Conservation (phyloP, 2,113 vertebrate genomes). For the Prionailurus bengalensis region DNA sequence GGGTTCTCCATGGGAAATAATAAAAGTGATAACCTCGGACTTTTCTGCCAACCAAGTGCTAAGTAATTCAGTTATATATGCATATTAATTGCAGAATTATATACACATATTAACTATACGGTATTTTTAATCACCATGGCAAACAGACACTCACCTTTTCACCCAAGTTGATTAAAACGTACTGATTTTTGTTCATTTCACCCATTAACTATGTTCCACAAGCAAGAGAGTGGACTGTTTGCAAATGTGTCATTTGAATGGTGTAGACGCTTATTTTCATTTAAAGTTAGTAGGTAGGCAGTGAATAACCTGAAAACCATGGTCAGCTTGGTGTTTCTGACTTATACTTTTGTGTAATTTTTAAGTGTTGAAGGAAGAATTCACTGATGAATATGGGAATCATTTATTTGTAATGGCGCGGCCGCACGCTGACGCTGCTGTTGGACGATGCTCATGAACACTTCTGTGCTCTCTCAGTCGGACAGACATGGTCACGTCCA, state of each 20-base stretch:
- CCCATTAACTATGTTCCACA: neutral
- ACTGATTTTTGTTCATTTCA: neutral
- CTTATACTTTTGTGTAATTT: conserved; percentile 2
- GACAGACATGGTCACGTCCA: neutral
- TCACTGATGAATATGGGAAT: neutral
- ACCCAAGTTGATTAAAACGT: neutral
- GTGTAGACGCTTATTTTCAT: neutral
- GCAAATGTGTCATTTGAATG: neutral
- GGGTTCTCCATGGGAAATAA: neutral
- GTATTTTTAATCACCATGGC: neutral
- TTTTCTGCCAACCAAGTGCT: neutral
- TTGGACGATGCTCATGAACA: neutral
- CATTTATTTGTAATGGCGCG: neutral
- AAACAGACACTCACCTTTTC: conserved; percentile 27
- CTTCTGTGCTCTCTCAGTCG: rapidly evolving
- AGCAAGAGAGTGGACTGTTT: neutral
- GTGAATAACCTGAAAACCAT: neutral
- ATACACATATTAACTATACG: neutral
- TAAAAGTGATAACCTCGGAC: neutral
- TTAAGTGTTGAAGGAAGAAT: conserved; percentile 4
- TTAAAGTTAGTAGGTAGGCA: neutral
- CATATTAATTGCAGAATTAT: neutral
- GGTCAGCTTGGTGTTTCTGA: neutral
- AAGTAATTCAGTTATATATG: neutral
- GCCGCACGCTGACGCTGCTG: too few relatives aligned